Evolutionary conservation across 2,888 invertebrate genomes (phyloP).

Genomic region (Nowickia ferox): DNA sequence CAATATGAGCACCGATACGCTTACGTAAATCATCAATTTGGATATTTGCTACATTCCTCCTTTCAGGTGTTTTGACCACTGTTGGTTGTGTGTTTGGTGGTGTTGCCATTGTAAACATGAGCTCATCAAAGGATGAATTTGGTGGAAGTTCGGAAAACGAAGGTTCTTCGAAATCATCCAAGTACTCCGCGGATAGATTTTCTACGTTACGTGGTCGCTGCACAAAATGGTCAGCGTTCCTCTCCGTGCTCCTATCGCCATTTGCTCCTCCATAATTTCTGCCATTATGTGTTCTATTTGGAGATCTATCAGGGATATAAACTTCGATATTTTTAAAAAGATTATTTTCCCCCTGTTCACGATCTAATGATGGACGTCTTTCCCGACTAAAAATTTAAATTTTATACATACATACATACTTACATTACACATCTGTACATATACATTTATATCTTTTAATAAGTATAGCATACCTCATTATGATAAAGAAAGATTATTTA

Average conservation of each 20-base stretch:
- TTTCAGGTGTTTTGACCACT: slow-evolving; percentile 6
- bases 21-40: slow-evolving; percentile 1
- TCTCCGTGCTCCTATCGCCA: slow-evolving; percentile 34
- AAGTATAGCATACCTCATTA: slow-evolving; percentile 50
- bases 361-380: slow-evolving; percentile 40
- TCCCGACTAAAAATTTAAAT: slow-evolving; percentile 32
- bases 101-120: slow-evolving; percentile 47
- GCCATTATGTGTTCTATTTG: background rate
- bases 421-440: background rate
- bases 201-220: background rate
- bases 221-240: slow-evolving; percentile 71
- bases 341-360: slow-evolving; percentile 6
- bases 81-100: slow-evolving; percentile 13
- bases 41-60: background rate
- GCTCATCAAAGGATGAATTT: slow-evolving; percentile 56
- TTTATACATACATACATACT: background rate
- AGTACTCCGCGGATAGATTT: background rate
- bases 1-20: slow-evolving; percentile 21
- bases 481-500: background rate
- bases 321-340: slow-evolving; percentile 32
- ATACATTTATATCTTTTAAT: background rate
- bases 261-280: slow-evolving; percentile 44
- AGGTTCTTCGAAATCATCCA: slow-evolving; percentile 64
- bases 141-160: slow-evolving; percentile 50
- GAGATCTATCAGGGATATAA: slow-evolving; percentile 39